These are phyloP conservation scores for Bicyclus anynana DNA, from an alignment of 1,140 invertebrate species.

Conservation along the genomic window DNA sequence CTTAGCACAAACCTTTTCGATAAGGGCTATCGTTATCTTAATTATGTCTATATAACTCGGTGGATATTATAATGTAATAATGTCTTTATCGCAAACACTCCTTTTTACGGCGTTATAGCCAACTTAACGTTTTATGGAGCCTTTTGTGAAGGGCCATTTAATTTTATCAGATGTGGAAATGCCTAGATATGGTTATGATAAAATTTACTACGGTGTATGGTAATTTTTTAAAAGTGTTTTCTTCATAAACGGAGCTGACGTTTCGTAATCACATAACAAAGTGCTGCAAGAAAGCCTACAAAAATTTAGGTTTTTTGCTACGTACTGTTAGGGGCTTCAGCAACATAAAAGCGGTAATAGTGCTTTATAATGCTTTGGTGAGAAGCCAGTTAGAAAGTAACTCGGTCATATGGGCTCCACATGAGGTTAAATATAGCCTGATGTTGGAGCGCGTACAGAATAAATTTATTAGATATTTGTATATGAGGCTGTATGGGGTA, in stretches of 20 bases:
- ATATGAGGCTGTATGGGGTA: too few relatives aligned
- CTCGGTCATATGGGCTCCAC: too few relatives aligned
- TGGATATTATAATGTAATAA: conserved; percentile 52
- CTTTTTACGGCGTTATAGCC: conserved; percentile 47
- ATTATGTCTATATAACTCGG: conserved; percentile 30
- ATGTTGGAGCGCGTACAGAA: too few relatives aligned
- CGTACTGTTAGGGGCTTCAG: too few relatives aligned
- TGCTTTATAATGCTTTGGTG: too few relatives aligned
- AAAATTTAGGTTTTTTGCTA: too few relatives aligned
- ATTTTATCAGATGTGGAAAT: conserved; percentile 31
- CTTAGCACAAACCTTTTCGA: conserved; percentile 36
- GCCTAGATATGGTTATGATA: conserved; percentile 30
- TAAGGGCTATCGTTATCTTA: conserved; percentile 69
- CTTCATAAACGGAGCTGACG: background rate
- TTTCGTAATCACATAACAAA: too few relatives aligned
- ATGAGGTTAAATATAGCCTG: too few relatives aligned
- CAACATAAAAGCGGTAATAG: too few relatives aligned
- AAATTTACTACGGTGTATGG: conserved; percentile 15
- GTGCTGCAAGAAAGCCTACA: too few relatives aligned
- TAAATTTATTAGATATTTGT: too few relatives aligned
- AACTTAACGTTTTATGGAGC: conserved; percentile 45
- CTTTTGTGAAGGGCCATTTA: conserved; percentile 48
- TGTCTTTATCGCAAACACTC: conserved; percentile 56
- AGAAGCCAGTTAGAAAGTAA: too few relatives aligned
- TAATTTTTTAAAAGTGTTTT: conserved; percentile 2